phyloP scores from a whole-genome alignment of 2,888 invertebrate species.

The Automeris io region DNA sequence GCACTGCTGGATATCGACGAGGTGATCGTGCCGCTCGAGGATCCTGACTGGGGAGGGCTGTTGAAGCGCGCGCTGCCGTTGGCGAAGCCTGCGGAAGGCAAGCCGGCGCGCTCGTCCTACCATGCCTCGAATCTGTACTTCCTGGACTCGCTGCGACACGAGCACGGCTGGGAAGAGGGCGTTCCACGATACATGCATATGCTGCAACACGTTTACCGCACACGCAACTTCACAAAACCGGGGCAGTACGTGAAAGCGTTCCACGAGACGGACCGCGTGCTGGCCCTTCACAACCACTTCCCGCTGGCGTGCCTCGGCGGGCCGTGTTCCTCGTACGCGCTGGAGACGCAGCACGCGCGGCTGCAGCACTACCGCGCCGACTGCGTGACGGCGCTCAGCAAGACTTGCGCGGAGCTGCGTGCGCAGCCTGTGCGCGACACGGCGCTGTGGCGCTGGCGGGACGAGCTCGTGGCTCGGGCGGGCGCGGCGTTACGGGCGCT shows the following conservation, averaged over 20 bases:
- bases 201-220: constrained; percentile 93
- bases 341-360: constrained; percentile 89
- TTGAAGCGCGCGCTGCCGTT: constrained; percentile 84
- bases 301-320: constrained; percentile 92
- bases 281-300: constrained; percentile 95
- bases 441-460: constrained; percentile 92
- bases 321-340: constrained; percentile 88
- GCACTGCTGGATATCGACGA: constrained; percentile 96
- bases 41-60: constrained; percentile 84
- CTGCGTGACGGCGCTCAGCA: constrained; percentile 91
- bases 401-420: constrained; percentile 88
- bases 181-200: constrained; percentile 94
- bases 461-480: constrained; percentile 82
- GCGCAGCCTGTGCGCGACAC: constrained; percentile 90
- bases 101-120: constrained; percentile 83
- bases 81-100: constrained; percentile 72
- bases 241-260: constrained; percentile 96
- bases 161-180: constrained; percentile 86
- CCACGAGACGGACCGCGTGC: constrained; percentile 92
- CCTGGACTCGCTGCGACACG: constrained; percentile 89
- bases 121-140: constrained; percentile 96
- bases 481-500: constrained; percentile 83
- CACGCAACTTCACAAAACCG: constrained; percentile 94
- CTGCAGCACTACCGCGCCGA: constrained; percentile 96
- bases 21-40: constrained; percentile 92